Evolutionary conservation across 2,888 invertebrate genomes (phyloP).

Genomic region (Tuberolachnus salignus): DNA sequence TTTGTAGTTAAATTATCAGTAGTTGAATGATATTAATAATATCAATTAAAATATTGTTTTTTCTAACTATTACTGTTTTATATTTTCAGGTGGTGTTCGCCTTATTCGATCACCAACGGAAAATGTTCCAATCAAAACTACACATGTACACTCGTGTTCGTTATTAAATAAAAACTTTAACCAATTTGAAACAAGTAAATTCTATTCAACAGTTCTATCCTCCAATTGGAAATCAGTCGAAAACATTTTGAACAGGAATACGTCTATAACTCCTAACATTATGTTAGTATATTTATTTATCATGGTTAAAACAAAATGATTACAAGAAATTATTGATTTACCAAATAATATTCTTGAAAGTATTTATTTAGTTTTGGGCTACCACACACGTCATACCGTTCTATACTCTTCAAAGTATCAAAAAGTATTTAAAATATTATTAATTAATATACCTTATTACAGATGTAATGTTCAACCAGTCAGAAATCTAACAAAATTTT

Average conservation of each 20-base stretch:
- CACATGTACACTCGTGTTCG: background rate
- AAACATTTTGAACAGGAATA: constrained; percentile 4
- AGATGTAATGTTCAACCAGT: constrained; percentile 37
- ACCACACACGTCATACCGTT: too few species aligned
- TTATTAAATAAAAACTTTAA: constrained; percentile 5
- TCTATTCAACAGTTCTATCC: constrained; percentile 37
- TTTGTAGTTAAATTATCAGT: too few species aligned
- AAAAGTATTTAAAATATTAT: background rate
- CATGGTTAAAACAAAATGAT: too few species aligned
- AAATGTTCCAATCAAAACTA: constrained; percentile 9
- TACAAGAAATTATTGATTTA: too few species aligned
- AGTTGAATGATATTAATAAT: too few species aligned
- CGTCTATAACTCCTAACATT: constrained; percentile 9
- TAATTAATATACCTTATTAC: background rate
- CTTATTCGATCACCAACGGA: constrained; percentile 1
- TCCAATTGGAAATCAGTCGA: constrained; percentile 9
- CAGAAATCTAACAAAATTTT: constrained; percentile 58
- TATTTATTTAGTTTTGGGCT: too few species aligned
- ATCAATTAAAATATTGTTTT: background rate
- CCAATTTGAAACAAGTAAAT: constrained; percentile 4
- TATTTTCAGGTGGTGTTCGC: constrained; percentile 39
- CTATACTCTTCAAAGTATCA: too few species aligned
- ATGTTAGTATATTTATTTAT: constrained; percentile 21
- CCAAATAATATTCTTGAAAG: too few species aligned
- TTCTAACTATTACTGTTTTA: background rate